Evolutionary conservation across 1,140 invertebrate genomes (phyloP).

Genomic region (Antheraea mylitta): DNA sequence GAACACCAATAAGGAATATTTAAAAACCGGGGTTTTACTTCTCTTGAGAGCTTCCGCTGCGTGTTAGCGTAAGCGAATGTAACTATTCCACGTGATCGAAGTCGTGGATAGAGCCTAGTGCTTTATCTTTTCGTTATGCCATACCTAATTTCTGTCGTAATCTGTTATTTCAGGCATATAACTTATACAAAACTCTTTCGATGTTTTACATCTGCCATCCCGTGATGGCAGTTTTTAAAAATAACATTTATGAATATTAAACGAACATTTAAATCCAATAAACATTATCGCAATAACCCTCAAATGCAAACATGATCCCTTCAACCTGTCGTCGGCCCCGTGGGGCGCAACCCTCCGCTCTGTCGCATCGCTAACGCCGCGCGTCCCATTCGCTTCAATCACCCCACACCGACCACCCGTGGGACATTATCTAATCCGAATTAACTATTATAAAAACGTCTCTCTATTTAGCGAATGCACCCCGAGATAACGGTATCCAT

Average conservation of each 20-base stretch:
- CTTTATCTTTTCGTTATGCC: no score
- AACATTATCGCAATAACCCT: conserved; percentile 5
- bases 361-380: neutral
- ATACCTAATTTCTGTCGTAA: no score
- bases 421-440: conserved; percentile 61
- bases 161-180: no score
- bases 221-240: no score
- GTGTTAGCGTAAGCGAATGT: no score
- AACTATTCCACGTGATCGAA: no score
- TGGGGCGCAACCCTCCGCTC: conserved; percentile 30
- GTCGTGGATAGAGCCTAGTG: no score
- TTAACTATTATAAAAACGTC: conserved; percentile 54
- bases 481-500: conserved; percentile 52
- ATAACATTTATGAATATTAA: neutral
- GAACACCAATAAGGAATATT: no score
- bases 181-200: no score
- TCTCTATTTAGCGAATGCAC: conserved; percentile 43
- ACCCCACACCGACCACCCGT: conserved; percentile 44
- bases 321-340: conserved; percentile 44
- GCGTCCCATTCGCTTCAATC: neutral
- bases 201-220: no score
- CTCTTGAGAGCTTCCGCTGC: no score
- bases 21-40: no score
- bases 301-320: conserved; percentile 7
- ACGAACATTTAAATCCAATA: conserved; percentile 11